Evolutionary conservation across 2,888 invertebrate species (phyloP), one percentile per base, ranked within the genome.

Genomic region (Yponomeuta malinellus): DNA sequence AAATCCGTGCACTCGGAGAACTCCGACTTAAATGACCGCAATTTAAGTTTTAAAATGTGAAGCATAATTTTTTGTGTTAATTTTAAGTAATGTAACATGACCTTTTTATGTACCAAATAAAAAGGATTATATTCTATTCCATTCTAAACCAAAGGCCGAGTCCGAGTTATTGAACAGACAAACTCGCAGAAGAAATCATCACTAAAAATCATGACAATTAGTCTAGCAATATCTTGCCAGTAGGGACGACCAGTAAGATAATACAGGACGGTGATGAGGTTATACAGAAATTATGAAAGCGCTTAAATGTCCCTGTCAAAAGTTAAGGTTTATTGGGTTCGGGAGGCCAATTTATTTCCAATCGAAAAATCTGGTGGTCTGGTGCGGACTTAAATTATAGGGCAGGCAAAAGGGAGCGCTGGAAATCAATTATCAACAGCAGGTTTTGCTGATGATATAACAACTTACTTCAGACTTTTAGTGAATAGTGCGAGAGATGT

Each of bases 291-390:
- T 68, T 68, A 48, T 23, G 43, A 68, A 48, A 65, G 65, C 33
- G 33, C 65, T 65, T 65, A 65, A 65, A 65, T 65, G 65, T 31
- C 65, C 33, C 65, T 65, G 65, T 31, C 65, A 65, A n/a, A 12
- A 65, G 15, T 65, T 29, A 10, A 3, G 15, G 15, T 59, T 59
- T 59, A 59, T 59, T 59, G 52, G 52, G 15, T 59, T 59, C 15
- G 52, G 15, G 5, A 1, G 52, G 3, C 15, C 52, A 59, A 15
- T 59, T 59, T 15, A 59, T 59, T 15, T 12, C 52, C 52, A 59
- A 59, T 59, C 52, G 52, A 59, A 59, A 59, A 59, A 59, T 59
- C 8, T 43, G 43, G 43, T 43, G 43, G 15, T 59, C 15, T 15
- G 15, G 15, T 15, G 52, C 12, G 52, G 52, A 15, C 43, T 43